Evolutionary conservation across 2,113 vertebrate species (phyloP), one percentile per base, ranked within the genome.

Genomic region (Sakesphorus luctuosus): DNA sequence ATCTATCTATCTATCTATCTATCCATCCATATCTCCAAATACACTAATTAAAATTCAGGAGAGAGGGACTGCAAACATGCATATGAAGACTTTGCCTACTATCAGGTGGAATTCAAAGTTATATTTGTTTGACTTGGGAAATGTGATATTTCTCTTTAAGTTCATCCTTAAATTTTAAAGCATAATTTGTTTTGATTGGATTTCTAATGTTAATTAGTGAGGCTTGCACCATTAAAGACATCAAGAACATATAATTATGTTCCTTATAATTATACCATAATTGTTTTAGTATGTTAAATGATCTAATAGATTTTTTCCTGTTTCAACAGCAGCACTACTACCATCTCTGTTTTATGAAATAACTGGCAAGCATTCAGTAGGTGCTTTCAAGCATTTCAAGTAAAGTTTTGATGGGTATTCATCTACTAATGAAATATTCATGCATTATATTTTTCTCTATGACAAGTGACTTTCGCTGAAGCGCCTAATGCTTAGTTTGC

Each of bases 371-470:
- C 91, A 79, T 94, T 97, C 96, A 92, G 92, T 72, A 96, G 96
- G 80, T 95, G 67, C 91, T 97, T 96, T 88, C 75, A 92, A 97
- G 68, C 46, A 88, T 96, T 94, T 96, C 59, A 95, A 88, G 91
- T 91, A 96, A 96, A 95, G 84, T 96, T 97, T 94, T 93, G 80
- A 95, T 94, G 95, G 90, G 93, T 96, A 97, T 97, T 95, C 91
- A 97, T 94, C 92, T 96, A 84, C 87, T 96, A 98, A 96, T 97
- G 93, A 97, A 98, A 98, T 97, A 97, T 92, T 93, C 85, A 93
- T 90, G 78, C 93, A 94, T 96, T 96, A 95, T 94, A 94, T 97
- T 91, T 96, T 93, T 96, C 94, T 97, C 84, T 93, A 49, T 91
- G 96, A 91, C 62, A 96, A 92, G 82, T 77, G 83, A 97, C 94